Base-by-base conservation (phyloP, 2,888 invertebrate genomes). In the Thyatira batis region DNA sequence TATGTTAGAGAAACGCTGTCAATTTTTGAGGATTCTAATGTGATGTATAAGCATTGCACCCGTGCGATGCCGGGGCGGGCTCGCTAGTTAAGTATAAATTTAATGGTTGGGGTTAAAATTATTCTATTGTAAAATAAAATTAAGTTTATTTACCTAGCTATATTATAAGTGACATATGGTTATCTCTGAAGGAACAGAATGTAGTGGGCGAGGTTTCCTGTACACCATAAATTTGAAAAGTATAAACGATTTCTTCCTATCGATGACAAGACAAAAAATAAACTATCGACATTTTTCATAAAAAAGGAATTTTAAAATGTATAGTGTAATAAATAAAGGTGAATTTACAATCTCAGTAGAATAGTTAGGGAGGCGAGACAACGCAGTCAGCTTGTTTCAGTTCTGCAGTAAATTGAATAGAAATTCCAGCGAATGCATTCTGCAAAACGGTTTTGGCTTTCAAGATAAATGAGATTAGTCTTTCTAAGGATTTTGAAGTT, bases 261-360 rank as follows among this genome's bases (percentile, higher is more conserved):
- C 13, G 0, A n/a, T 33, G 30, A 33, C 33, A 33, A 13, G 30
- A 9, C 9, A 3, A 0, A 33, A 39, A 39, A 8, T 17, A 39
- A 39, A 17, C 39, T 5, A 17, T 17, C 0, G 2, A 13, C 17
- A 17, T 39, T 5, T n/a, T 45, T 13, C 5, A 45, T 21, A 23
- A 45, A n/a, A n/a, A 45, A 23, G 13, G n/a, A 20, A n/a, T 25
- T 13, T 45, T 45, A 21, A 23, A 45, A 25, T 45, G 23, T 23
- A 25, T 39, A 39, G 39, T 13, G 45, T 25, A 25, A 45, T 45
- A 45, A 45, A 45, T 45, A 45, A 45, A 45, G 45, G n/a, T 20
- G 21, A n/a, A 13, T 6, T 45, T 45, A 45, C 45, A 45, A 23
- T 45, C 45, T 45, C 45, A n/a, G 6, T n/a, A 23, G 45, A 25